A percentile compares a stretch with the other conserved stretches of the same genome.
These are phyloP conservation scores for Chlorops oryzae DNA, from an alignment of 1,140 invertebrate species.

Conservation along the genomic window DNA sequence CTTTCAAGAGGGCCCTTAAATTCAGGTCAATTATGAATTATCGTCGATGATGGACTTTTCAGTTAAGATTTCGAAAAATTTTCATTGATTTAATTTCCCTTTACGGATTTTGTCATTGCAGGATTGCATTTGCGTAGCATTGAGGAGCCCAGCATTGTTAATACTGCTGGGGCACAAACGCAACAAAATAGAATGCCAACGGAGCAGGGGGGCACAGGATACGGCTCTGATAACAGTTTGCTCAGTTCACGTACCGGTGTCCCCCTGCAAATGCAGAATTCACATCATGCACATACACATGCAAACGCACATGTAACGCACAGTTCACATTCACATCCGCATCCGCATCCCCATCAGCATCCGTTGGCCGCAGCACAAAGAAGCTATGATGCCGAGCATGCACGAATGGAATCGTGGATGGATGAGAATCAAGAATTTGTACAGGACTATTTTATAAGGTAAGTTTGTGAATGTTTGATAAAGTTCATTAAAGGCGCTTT, in stretches of 20 bases:
- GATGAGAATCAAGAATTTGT: conserved; percentile 94
- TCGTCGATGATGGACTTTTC: too few relatives aligned
- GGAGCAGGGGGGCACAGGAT: conserved; percentile 56
- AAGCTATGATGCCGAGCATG: conserved; percentile 75
- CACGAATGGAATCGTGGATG: conserved; percentile 85
- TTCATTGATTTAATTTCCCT: conserved; percentile 3
- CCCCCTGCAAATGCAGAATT: conserved; percentile 47
- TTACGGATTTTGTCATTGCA: conserved; percentile 44
- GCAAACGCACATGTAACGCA: conserved; percentile 18
- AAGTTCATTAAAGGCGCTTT: too few relatives aligned
- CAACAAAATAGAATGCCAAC: conserved; percentile 55
- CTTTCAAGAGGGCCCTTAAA: too few relatives aligned
- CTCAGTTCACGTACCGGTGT: conserved; percentile 52
- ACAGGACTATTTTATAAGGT: conserved; percentile 91
- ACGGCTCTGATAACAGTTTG: conserved; percentile 46
- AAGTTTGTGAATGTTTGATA: conserved; percentile 13
- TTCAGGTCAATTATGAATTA: too few relatives aligned
- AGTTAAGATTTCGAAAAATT: background rate
- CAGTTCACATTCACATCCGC: conserved; percentile 29
- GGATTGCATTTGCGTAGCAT: conserved; percentile 74
- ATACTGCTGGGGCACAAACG: conserved; percentile 6
- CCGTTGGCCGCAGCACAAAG: conserved; percentile 43
- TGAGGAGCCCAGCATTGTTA: conserved; percentile 57
- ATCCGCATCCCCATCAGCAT: conserved; percentile 6
- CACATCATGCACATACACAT: conserved; percentile 21